These are phyloP conservation scores for Tenthredo notha DNA, from an alignment of 2,888 invertebrate genomes.

Conservation along the genomic window DNA sequence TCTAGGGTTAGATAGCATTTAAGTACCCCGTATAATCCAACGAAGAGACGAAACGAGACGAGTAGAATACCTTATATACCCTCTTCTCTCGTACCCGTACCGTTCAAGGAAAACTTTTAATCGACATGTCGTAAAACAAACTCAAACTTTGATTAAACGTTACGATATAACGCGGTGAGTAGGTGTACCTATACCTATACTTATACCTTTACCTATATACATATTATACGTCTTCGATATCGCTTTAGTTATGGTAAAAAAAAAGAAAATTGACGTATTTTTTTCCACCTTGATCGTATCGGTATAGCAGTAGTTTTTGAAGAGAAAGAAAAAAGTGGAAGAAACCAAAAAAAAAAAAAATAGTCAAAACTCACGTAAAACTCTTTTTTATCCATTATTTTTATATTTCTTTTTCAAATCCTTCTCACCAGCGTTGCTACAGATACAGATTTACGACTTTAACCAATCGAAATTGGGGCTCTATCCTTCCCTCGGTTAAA, in stretches of 20 bases:
- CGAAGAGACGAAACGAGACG: constrained; percentile 28
- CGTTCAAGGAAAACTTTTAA: constrained; percentile 42
- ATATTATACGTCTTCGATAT: constrained; percentile 1
- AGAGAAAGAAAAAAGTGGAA: not conserved
- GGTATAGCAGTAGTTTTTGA: too few relatives aligned
- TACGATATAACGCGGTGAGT: not conserved
- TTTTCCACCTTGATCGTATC: too few relatives aligned
- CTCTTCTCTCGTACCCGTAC: not conserved
- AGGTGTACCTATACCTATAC: not conserved
- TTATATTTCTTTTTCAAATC: not conserved
- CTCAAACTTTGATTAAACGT: constrained; percentile 51
- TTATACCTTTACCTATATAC: not conserved
- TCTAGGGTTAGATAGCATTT: constrained; percentile 21
- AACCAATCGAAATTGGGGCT: not conserved
- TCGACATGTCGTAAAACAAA: constrained; percentile 51
- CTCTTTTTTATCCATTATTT: not conserved
- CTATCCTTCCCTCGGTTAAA: not conserved
- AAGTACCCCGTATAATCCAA: constrained; percentile 38
- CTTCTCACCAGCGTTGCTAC: not conserved
- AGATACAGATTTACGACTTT: not conserved
- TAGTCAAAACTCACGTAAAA: not conserved
- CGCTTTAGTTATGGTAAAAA: not conserved
- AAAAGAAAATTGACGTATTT: not conserved
- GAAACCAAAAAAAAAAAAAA: not conserved
- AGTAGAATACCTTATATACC: not conserved